Evolutionary conservation across 1,140 invertebrate species (phyloP), one percentile per base, ranked within the genome.

Genomic region (Helicoverpa armigera): DNA sequence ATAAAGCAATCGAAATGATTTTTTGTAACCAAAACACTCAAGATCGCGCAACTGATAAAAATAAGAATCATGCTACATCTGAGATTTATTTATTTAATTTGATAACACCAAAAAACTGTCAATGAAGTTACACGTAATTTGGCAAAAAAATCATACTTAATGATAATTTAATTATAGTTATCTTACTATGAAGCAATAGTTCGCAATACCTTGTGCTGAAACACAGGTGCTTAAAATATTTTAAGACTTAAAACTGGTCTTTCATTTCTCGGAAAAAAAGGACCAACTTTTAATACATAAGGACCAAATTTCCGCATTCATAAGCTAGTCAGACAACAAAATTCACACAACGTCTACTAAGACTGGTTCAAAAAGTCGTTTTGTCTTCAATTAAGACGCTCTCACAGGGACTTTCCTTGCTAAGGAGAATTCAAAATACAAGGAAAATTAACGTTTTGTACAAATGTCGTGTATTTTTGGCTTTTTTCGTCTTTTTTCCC

Each of bases 321-420:
- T 69, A 69, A 51, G 23, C 43, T 18, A 53, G 48, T 65, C 9
- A 48, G 10, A 48, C 63, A 7, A 48, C 63, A 65, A 16, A 16
- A 16, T 65, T 29, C 61, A 65, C n/a, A 9, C 35, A 11, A 5
- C 63, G 48, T 70, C 16, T 50, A 29, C 48, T 51, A 29, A 53
- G 4, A 51, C 18, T 23, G 35, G 35, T 48, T 51, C 50, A 70
- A 70, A 70, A 70, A 70, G 16, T 53, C 50, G 50, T 53, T 70
- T 70, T 29, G 18, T 70, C 50, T 70, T 29, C 67, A 53, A 70
- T 70, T 70, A 70, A 51, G 67, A 70, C 14, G 50, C 67, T 70
- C 50, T 51, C 13, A 51, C 50, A 3, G 67, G 67, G 67, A 53
- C 18, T 70, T 70, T 70, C 67, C 67, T 70, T 70, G 48, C 23